These are phyloP conservation scores for Platycheirus rosarum DNA, from an alignment of 2,888 invertebrate genomes.

Conservation along the genomic window DNA sequence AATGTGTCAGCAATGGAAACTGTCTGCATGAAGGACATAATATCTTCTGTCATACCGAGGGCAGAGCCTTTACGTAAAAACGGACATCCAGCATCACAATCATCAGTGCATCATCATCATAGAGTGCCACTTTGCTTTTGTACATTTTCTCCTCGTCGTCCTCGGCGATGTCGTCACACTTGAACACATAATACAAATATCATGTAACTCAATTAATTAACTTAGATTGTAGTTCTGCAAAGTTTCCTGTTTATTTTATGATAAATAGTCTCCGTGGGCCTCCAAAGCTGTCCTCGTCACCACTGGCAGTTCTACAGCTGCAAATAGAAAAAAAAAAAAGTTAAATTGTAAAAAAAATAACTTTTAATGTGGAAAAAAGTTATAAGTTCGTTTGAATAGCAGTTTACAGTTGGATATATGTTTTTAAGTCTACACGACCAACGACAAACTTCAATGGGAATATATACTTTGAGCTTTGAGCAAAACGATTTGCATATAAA, in stretches of 20 bases:
- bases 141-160: conserved; percentile 60
- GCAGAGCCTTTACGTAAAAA: conserved; percentile 56
- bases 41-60: conserved; percentile 74
- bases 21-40: conserved; percentile 75
- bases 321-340: conserved; percentile 2
- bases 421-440: conserved; percentile 7
- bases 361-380: conserved; percentile 40
- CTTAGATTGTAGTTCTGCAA: conserved; percentile 43
- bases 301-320: conserved; percentile 15
- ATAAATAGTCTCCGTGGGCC: conserved; percentile 19
- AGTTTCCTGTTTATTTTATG: conserved; percentile 40
- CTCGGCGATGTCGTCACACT: conserved; percentile 41
- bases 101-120: conserved; percentile 60
- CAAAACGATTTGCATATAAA: conserved; percentile 59
- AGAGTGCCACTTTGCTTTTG: conserved; percentile 36
- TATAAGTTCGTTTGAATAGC: conserved; percentile 64
- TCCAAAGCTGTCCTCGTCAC: background rate
- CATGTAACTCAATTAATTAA: conserved; percentile 60
- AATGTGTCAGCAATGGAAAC: conserved; percentile 68
- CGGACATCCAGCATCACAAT: conserved; percentile 59
- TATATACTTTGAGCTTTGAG: conserved; percentile 51
- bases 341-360: conserved; percentile 25
- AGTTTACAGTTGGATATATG: conserved; percentile 47
- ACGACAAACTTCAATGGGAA: conserved; percentile 57
- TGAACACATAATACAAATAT: conserved; percentile 66